Base-by-base conservation (phyloP, 2,888 invertebrate genomes). In the Brachyopa scutellaris region DNA sequence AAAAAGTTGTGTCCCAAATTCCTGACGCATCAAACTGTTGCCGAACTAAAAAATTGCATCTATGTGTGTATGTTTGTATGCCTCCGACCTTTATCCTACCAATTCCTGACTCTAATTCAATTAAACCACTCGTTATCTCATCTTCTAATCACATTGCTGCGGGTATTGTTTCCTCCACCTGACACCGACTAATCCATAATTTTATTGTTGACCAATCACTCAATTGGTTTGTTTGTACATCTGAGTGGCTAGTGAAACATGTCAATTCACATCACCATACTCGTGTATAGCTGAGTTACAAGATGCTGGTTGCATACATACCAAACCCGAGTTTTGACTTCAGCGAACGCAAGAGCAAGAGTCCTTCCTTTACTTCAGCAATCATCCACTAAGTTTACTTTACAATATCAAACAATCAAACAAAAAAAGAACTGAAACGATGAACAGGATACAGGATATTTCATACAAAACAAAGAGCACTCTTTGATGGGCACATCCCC, bases 181-280 rank as follows among this genome's bases (percentile, higher is more conserved):
- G 31, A 29, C 31, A 49, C 21, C 15, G 40, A 38, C 69, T 42
- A 53, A 72, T 76, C 66, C 53, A 66, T 15, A 53, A 61, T 62
- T 40, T 26, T 31, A 1, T 3, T 82, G 64, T 82, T 82, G 77
- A 31, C 66, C 82, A 82, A 72, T 82, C 82, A 82, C 82, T 82
- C 77, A 70, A 82, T 77, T 53, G 61, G n/a, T 23, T 38, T 82
- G 64, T 77, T 72, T 76, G 61, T 15, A 53, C 55, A 77, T 72
- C 61, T 61, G 77, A 82, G 53, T 77, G 57, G 23, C n/a, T n/a
- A n/a, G n/a, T n/a, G n/a, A 26, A 36, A 40, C 59, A 61, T 76
- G 64, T 76, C 82, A 70, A 66, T 76, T 80, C 64, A 29, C 70
- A 74, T 69, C 64, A 64, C 15, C 36, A 47, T 38, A 49, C 21